These are phyloP conservation scores for Rhinatrema bivittatum DNA, from an alignment of 2,797 vertebrate genomes.

Conservation along the genomic window DNA sequence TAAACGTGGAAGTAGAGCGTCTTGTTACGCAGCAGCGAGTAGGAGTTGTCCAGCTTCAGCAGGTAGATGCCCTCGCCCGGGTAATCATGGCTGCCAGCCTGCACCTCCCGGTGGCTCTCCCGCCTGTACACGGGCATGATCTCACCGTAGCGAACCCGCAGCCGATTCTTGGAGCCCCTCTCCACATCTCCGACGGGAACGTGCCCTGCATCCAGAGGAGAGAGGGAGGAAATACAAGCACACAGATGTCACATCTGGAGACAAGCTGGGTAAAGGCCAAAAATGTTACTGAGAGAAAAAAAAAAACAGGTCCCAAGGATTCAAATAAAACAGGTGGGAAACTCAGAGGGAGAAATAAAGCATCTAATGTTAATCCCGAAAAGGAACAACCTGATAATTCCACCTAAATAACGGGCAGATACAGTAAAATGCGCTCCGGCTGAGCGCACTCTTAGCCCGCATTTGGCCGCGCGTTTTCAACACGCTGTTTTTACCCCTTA, in stretches of 20 bases:
- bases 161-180: slow-evolving; percentile 74
- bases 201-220: slow-evolving; percentile 70
- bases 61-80: slow-evolving; percentile 94
- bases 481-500: no score
- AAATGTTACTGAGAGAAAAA: no score
- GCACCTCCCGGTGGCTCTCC: slow-evolving; percentile 85
- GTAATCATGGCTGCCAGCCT: slow-evolving; percentile 87
- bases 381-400: no score
- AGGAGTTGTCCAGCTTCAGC: slow-evolving; percentile 96
- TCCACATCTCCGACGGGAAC: slow-evolving; percentile 84
- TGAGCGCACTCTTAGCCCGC: no score
- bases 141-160: slow-evolving; percentile 78
- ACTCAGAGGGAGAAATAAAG: not conserved
- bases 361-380: no score
- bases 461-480: no score
- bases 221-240: slow-evolving; percentile 4
- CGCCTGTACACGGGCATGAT: slow-evolving; percentile 87
- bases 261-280: no score
- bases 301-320: no score
- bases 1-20: slow-evolving; percentile 94
- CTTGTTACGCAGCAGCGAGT: slow-evolving; percentile 95
- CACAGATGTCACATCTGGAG: no score
- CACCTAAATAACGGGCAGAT: no score
- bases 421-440: no score
- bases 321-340: no score